Conservation (phyloP, 2,113 vertebrate species). For the Thamnaconus septentrionalis region DNA sequence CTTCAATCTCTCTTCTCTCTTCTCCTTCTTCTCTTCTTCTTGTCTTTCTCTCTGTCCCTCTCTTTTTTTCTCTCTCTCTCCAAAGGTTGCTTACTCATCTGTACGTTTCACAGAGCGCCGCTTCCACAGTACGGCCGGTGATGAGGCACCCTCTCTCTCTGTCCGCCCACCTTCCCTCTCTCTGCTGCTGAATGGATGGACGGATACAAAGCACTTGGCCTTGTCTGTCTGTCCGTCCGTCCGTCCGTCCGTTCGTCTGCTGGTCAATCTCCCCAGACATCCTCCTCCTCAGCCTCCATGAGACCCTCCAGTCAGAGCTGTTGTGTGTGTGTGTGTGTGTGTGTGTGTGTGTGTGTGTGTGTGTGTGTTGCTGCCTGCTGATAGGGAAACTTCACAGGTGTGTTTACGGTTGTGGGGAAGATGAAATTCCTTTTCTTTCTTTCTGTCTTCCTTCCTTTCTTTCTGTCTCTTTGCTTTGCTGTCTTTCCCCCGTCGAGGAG, state of each 20-base stretch:
- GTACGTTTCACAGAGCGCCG: constrained; percentile 17
- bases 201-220: constrained; percentile 29
- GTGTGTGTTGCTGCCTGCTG: too few relatives aligned
- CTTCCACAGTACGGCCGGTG: constrained; percentile 15
- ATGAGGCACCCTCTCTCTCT: constrained; percentile 19
- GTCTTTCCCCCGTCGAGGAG: too few relatives aligned
- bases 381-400: not conserved
- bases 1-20: constrained; percentile 23
- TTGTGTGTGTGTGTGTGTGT: too few relatives aligned
- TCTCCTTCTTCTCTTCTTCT: not conserved
- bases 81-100: constrained; percentile 34
- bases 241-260: constrained; percentile 22
- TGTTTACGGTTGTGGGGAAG: not conserved
- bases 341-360: too few relatives aligned
- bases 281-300: too few relatives aligned
- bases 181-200: constrained; percentile 33
- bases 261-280: not conserved
- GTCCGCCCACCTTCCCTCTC: constrained; percentile 24
- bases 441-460: constrained; percentile 16
- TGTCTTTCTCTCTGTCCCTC: too few relatives aligned
- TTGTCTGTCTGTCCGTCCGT: constrained; percentile 25
- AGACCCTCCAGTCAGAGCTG: too few relatives aligned
- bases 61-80: constrained; percentile 2
- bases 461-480: constrained; percentile 18
- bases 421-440: not conserved